Evolutionary conservation across 2,113 vertebrate species (phyloP), one percentile per base, ranked within the genome.

Genomic region (Baryphthengus martii): DNA sequence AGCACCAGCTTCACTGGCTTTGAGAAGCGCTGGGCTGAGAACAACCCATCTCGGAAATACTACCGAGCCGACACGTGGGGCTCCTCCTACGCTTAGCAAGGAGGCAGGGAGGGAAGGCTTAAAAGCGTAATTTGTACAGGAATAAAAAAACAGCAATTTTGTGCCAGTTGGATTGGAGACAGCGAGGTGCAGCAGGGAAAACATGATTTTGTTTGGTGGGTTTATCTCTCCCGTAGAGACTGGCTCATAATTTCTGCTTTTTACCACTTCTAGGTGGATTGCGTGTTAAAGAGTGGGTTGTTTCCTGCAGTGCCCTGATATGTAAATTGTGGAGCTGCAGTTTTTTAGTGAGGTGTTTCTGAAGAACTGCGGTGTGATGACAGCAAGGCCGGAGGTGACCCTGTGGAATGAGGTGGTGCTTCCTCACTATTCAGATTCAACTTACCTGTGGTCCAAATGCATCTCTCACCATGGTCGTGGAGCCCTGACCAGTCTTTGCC

Each of bases 91-190:
- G n/a, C 96, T 68, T 90, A 86, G 94, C 90, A 92, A 40, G n/a
- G 55, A 50, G 31, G 39, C 78, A 85, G 67, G 85, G 85, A 95
- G 85, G 93, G 87, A 67, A 96, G 59, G 72, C 1, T 28, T 83
- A 59, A 85, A 93, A 92, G 79, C 59, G 49, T 91, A 28, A 85
- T 89, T 95, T 95, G 80, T 79, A 82, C 84, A 82, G 85, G 95
- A 95, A 95, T 74, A 68, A 72, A 93, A 96, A 92, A 59, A 77
- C 93, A 25, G 10, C 1, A 0, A 61, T 56, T 80, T 49, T 71
- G 72, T 91, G 94, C 93, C 96, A 97, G 8, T 65, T 95, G 95
- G 93, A 80, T 96, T 44, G 47, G 94, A 97, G 95, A 88, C 93
- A 96, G 95, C 3, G 61, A 97, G 88, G 91, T 82, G 80, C 81